Evolutionary conservation across 2,888 invertebrate species (phyloP).

Genomic region (Phorcus lineatus): DNA sequence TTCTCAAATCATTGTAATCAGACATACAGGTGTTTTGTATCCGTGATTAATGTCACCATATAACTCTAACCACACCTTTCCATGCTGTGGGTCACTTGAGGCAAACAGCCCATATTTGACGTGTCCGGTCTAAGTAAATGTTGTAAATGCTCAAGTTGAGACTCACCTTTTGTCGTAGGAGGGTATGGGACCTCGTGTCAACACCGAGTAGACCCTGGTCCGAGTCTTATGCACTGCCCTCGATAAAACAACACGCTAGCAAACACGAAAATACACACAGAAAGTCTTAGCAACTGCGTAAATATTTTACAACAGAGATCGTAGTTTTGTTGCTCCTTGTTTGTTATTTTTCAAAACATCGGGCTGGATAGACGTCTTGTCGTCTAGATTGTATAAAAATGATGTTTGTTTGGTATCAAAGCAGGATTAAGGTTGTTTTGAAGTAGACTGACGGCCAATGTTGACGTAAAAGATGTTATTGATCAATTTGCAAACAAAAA

Average conservation of each 20-base stretch:
- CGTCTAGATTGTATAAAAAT: neutral
- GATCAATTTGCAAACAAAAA: no score
- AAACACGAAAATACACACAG: neutral
- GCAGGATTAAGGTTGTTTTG: neutral
- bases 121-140: neutral
- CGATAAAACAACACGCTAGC: neutral
- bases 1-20: no score
- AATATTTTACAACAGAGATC: slow-evolving; percentile 4
- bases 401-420: neutral
- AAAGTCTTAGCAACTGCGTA: neutral
- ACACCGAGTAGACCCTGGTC: neutral
- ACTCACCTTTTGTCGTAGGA: neutral
- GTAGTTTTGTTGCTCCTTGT: neutral
- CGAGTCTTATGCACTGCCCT: neutral
- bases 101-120: slow-evolving; percentile 16
- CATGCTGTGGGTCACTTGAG: neutral
- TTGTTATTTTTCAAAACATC: neutral
- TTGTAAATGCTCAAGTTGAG: neutral
- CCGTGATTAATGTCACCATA: no score
- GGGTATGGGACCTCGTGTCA: neutral
- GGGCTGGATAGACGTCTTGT: neutral
- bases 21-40: no score
- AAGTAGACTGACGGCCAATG: neutral
- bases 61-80: neutral
- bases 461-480: neutral